Conservation (phyloP, 2,113 vertebrate genomes). For the Lethenteron camtschaticum region DNA sequence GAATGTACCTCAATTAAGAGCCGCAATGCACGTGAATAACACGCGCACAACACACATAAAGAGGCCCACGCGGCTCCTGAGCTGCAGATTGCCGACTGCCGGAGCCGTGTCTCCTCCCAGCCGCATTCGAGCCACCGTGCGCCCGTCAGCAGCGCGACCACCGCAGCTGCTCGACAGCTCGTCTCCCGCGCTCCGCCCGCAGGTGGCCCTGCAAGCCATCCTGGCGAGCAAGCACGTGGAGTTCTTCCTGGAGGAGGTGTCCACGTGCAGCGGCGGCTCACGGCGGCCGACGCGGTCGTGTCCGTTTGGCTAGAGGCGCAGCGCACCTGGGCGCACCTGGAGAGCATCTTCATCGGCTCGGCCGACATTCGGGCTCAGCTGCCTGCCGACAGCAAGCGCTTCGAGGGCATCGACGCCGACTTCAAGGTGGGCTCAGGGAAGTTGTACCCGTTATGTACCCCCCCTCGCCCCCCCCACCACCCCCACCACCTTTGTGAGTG, state of each 20-base stretch:
- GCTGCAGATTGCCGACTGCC: no score
- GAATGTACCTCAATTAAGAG: no score
- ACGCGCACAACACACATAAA: no score
- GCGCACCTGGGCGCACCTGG: conserved; percentile 29
- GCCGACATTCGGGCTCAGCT: conserved; percentile 39
- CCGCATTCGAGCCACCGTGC: no score
- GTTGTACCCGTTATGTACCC: no score
- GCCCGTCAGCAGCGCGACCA: no score
- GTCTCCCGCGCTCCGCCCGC: neutral
- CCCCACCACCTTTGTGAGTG: neutral
- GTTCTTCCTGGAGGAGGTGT: conserved; percentile 33
- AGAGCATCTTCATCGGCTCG: conserved; percentile 44
- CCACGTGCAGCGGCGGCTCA: conserved; percentile 29
- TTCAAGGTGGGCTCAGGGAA: conserved; percentile 30
- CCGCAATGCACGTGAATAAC: no score
- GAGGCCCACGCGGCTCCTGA: no score
- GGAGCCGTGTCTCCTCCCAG: no score
- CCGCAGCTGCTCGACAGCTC: no score
- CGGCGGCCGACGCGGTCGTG: conserved; percentile 27
- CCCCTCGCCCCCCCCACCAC: neutral
- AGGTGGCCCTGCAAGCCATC: conserved; percentile 42
- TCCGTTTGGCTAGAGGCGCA: conserved; percentile 47
- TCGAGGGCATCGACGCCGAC: conserved; percentile 27
- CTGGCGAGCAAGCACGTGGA: conserved; percentile 35
- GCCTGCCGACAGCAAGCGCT: conserved; percentile 27